Percentiles rank a stretch among this genome's conserved stretches.
Evolutionary conservation across 2,888 invertebrate species (phyloP).

Genomic region (Hoplodrina blanda): DNA sequence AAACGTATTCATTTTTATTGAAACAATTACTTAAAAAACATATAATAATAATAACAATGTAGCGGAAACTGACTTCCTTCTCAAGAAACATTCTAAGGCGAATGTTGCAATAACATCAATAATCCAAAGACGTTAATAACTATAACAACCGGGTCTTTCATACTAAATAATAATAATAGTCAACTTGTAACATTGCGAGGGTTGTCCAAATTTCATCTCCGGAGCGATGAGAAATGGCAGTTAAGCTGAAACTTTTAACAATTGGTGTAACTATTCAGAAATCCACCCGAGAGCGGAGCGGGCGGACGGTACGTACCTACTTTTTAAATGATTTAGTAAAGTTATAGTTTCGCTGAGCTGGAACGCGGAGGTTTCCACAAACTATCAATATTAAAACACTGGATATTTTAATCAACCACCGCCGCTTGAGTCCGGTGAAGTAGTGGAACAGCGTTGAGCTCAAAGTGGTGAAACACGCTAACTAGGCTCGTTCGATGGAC

Average conservation of each 20-base stretch:
- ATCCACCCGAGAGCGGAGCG: conserved; percentile 51
- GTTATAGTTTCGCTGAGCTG: conserved; percentile 51
- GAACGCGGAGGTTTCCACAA: conserved; percentile 40
- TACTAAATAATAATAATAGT: conserved; percentile 67
- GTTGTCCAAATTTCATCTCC: conserved; percentile 70
- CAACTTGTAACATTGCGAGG: conserved; percentile 62
- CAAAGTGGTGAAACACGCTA: conserved; percentile 17
- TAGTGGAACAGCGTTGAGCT: conserved; percentile 10
- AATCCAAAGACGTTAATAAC: conserved; percentile 52
- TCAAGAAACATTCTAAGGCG: conserved; percentile 14
- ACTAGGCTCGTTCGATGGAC: conserved; percentile 4
- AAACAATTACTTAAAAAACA: background rate
- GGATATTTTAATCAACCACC: conserved; percentile 40
- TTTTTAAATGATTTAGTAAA: conserved; percentile 67
- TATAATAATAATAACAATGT: background rate
- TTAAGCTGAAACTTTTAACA: conserved; percentile 68
- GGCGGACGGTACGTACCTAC: conserved; percentile 48
- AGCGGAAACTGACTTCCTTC: conserved; percentile 20
- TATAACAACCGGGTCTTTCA: conserved; percentile 51
- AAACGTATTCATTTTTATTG: background rate
- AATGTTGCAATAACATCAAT: conserved; percentile 53
- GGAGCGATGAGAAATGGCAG: conserved; percentile 68
- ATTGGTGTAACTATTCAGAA: conserved; percentile 67
- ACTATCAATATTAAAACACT: conserved; percentile 50
- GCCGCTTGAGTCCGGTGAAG: conserved; percentile 4